Conservation (phyloP, 2,113 vertebrate species). For the Chaetodon trifascialis region DNA sequence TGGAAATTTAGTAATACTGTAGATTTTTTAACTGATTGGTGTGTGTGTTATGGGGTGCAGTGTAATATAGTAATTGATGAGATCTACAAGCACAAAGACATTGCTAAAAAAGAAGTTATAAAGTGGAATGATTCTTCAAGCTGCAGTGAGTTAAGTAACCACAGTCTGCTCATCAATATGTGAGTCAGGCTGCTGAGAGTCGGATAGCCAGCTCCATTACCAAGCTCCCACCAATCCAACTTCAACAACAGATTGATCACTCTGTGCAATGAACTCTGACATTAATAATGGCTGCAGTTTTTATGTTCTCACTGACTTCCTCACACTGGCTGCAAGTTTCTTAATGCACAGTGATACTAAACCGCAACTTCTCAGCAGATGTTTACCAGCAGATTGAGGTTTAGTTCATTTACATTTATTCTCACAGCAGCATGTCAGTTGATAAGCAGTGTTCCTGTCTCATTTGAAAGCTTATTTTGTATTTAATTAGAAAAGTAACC, state of each 20-base stretch:
- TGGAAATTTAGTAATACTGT: no score
- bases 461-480: slow-evolving; percentile 3
- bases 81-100: not conserved
- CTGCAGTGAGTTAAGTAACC: slow-evolving; percentile 9
- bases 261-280: slow-evolving; percentile 69
- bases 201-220: slow-evolving; percentile 63
- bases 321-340: slow-evolving; percentile 13
- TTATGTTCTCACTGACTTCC: slow-evolving; percentile 67
- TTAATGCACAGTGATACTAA: not conserved
- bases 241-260: slow-evolving; percentile 72
- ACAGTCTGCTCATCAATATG: slow-evolving; percentile 36
- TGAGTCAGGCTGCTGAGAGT: slow-evolving; percentile 42
- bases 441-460: not conserved
- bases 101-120: not conserved
- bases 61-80: not conserved
- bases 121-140: not conserved
- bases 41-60: no score
- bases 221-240: slow-evolving; percentile 50
- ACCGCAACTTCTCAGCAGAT: not conserved
- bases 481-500: not conserved
- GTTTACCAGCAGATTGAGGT: not conserved
- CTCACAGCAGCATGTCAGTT: not conserved
- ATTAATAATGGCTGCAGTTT: slow-evolving; percentile 79
- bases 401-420: not conserved
- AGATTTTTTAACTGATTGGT: no score